Evolutionary conservation across 2,113 vertebrate genomes (phyloP).

Genomic region (Platysteira castanea): DNA sequence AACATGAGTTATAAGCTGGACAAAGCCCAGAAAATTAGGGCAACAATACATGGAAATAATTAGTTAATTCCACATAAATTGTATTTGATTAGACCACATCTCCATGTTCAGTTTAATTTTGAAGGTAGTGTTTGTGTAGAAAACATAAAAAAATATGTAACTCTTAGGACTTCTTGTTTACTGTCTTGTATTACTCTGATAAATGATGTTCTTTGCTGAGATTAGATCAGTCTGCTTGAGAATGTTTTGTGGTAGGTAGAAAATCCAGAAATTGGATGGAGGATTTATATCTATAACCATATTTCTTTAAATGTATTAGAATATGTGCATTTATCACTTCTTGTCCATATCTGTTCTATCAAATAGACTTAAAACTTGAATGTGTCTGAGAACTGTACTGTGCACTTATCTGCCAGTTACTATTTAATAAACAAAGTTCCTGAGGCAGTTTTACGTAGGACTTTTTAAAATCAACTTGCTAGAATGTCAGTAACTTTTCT

Average conservation of each 20-base stretch:
- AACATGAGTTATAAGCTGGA: not conserved
- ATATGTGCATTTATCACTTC: not conserved
- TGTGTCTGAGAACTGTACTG: not conserved
- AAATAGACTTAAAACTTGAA: constrained; percentile 38
- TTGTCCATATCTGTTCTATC: constrained; percentile 4
- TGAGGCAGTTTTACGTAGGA: not conserved
- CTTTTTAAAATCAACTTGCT: not conserved
- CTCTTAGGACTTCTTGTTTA: not conserved
- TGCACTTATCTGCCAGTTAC: not conserved
- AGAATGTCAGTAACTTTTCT: not conserved
- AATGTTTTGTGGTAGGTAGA: constrained; percentile 9
- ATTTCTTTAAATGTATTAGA: constrained; percentile 54
- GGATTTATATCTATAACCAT: constrained; percentile 21
- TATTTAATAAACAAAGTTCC: constrained; percentile 36
- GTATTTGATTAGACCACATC: not conserved
- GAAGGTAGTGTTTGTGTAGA: not conserved
- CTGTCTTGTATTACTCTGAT: constrained; percentile 4
- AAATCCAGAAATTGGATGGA: constrained; percentile 12
- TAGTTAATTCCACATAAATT: not conserved
- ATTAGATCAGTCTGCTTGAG: constrained; percentile 13
- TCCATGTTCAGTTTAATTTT: not conserved
- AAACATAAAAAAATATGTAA: not conserved
- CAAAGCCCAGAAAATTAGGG: not conserved
- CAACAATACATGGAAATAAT: not conserved
- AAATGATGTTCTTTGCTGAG: constrained; percentile 19